Evolutionary conservation across 2,797 vertebrate genomes (phyloP), one percentile per base, ranked within the genome.

Genomic region (Halcyon leucocephala): DNA sequence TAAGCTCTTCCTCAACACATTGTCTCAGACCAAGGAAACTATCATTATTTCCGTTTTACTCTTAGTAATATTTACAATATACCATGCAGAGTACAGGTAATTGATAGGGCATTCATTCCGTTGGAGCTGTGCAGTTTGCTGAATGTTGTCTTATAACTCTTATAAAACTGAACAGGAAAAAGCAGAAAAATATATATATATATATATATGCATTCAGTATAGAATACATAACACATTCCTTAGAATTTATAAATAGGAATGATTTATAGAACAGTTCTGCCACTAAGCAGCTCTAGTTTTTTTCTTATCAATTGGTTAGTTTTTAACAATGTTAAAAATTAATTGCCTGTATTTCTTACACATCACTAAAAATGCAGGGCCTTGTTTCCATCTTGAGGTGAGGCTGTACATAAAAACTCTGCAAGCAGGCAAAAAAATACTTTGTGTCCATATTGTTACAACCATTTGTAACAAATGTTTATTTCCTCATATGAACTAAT

Each of bases 401-500:
- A 73, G 10, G 35, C 8, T 66, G 5, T 41, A 54, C 16, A 44
- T 26, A 51, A 44, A 66, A 76, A 52, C 2, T 46, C 65, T 9
- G 64, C 26, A 69, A 82, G 16, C 16, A 66, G 12, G 20, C 14
- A 52, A 51, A 15, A 14, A 89, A 46, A 58, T 58, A 26, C 18
- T 84, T 90, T 19, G 9, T 42, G 28, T 26, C 18, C 33, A 37
- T 42, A 37, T 41, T 17, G 35, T 62, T 69, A 49, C 12, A 82
- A 65, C 54, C 18, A 44, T 37, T 84, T 80, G 20, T 80, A 69
- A 66, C 29, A 72, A 86, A 54, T 39, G 6, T 46, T 72, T 73
- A 51, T 73, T 90, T 86, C 28, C 88, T 91, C 33, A 91, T 65
- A 92, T 76, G 41, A 83, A 83, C 28, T n/a, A 78, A 81, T 76